These are phyloP conservation scores for Agelastica alni DNA, from an alignment of 2,888 invertebrate species.

Conservation along the genomic window DNA sequence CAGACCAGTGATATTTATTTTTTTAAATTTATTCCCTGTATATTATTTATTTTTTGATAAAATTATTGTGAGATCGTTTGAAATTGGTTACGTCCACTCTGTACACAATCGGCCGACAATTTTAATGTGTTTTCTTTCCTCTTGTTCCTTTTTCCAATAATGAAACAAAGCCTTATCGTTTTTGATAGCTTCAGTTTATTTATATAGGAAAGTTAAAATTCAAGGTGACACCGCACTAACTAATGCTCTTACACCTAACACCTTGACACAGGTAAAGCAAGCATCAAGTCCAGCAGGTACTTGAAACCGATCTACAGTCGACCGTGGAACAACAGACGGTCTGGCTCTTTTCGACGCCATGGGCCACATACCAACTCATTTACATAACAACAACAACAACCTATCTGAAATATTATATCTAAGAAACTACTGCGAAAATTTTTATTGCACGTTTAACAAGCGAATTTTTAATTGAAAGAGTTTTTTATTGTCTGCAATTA, in stretches of 20 bases:
- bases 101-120: background rate
- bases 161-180: slow-evolving; percentile 21
- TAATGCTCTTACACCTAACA: slow-evolving; percentile 24
- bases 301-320: slow-evolving; percentile 13
- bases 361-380: background rate
- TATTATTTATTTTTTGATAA: no score
- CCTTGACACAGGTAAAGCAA: slow-evolving; percentile 22
- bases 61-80: no score
- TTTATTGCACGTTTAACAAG: no score
- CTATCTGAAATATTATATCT: no score
- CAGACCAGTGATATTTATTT: no score
- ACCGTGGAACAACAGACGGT: slow-evolving; percentile 2
- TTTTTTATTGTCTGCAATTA: no score
- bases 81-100: background rate
- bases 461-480: no score
- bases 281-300: slow-evolving; percentile 19
- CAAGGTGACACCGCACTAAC: slow-evolving; percentile 21
- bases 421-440: no score
- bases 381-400: no score
- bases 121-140: slow-evolving; percentile 9
- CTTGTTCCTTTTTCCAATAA: slow-evolving; percentile 9
- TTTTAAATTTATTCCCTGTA: no score
- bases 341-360: slow-evolving; percentile 10
- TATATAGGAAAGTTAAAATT: slow-evolving; percentile 22
- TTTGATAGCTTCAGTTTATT: slow-evolving; percentile 21